These are phyloP conservation scores for Anarsia innoxiella DNA, from an alignment of 2,888 invertebrate species.

Conservation along the genomic window DNA sequence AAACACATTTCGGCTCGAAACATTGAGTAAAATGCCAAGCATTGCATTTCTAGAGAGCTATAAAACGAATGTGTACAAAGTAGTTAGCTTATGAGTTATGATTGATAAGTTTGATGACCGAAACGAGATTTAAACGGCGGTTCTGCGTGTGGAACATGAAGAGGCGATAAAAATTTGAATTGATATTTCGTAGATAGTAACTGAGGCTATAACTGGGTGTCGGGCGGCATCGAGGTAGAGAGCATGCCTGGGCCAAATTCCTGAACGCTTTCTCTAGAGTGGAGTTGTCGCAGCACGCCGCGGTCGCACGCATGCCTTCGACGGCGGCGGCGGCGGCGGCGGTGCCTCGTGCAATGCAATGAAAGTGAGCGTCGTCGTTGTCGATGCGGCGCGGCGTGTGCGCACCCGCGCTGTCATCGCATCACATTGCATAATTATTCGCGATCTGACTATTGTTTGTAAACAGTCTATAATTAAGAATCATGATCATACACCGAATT, in stretches of 20 bases:
- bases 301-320: conserved; percentile 22
- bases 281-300: conserved; percentile 25
- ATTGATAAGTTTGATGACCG: conserved; percentile 42
- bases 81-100: conserved; percentile 36
- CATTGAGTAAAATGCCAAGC: conserved; percentile 41
- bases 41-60: conserved; percentile 67
- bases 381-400: conserved; percentile 31
- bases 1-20: conserved; percentile 52
- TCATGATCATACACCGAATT: conserved; percentile 43
- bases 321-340: conserved; percentile 4
- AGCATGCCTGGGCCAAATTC: conserved; percentile 60
- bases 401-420: conserved; percentile 60
- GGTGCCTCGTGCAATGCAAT: conserved; percentile 41
- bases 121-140: conserved; percentile 8
- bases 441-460: conserved; percentile 68
- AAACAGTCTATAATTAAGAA: conserved; percentile 61
- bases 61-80: conserved; percentile 43
- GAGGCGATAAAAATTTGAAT: conserved; percentile 4
- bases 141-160: not conserved
- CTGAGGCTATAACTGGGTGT: conserved; percentile 15
- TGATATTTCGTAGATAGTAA: conserved; percentile 4
- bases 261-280: conserved; percentile 67
- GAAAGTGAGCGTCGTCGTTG: conserved; percentile 70
- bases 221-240: conserved; percentile 24
- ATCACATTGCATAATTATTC: conserved; percentile 68